Evolutionary conservation across 2,113 vertebrate genomes (phyloP), one percentile per base, ranked within the genome.

Genomic region (Nymphicus hollandicus): DNA sequence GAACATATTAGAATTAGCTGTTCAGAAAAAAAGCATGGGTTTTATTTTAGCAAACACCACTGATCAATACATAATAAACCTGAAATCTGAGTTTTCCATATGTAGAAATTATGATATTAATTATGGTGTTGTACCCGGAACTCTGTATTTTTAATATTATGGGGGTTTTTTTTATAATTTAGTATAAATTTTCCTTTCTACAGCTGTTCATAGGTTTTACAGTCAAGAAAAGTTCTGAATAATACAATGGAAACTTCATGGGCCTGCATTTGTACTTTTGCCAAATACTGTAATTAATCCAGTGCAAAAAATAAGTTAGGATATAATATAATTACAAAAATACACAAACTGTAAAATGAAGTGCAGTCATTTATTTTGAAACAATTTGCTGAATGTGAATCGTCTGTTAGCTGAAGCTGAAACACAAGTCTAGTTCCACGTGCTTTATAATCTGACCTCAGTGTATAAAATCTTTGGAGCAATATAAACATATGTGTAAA

Each of bases 401-500:
- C 7, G 10, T 88, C 56, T 78, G 64, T 64, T 77, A 80, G 43
- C 28, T 81, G 78, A 89, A 85, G 24, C 47, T 69, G 71, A 77
- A 91, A 37, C n/a, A 61, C 47, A 63, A 24, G 33, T 86, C 43
- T 63, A n/a, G 44, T 81, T 89, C 53, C 23, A 24, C 9, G 7
- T 77, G 65, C 63, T 84, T 72, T 63, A 23, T 70, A 58, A 56
- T 71, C 55, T 80, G 79, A 93, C 70, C 16, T 77, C 73, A 68
- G 31, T 39, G 7, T 71, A 44, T 72, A 92, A 94, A 93, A 60
- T 69, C 72, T 76, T 90, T 6, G 19, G 37, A 80, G 39, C 49
- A 83, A 24, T 64, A 74, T 87, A 88, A 89, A 81, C 52, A 46
- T 69, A 80, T 13, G 65, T 94, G 88, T 94, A 91, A 94, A 95